Percentiles rank a stretch among this genome's conserved stretches.
These are phyloP conservation scores for Ardeotis arabs DNA, from an alignment of 2,113 vertebrate genomes.

Conservation along the genomic window DNA sequence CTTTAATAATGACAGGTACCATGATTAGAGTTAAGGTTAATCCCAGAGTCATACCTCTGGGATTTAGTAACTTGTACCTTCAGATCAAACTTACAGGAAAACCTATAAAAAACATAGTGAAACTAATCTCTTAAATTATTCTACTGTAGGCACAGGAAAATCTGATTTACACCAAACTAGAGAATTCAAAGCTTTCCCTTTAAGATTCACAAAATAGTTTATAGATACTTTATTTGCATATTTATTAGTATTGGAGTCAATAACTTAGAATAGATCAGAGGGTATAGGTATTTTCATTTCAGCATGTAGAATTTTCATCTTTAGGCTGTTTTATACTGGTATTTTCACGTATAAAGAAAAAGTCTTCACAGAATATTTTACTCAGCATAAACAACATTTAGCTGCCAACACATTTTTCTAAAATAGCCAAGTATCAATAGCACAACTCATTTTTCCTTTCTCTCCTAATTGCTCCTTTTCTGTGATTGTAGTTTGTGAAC, in stretches of 20 bases:
- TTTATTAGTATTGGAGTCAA: background rate
- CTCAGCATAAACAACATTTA: background rate
- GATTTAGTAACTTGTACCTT: background rate
- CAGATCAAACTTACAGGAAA: background rate
- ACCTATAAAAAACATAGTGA: background rate
- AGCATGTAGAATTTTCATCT: background rate
- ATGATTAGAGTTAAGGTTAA: background rate
- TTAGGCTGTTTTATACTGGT: background rate
- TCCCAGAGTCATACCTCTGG: background rate
- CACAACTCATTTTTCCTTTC: background rate
- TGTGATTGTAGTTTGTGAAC: background rate
- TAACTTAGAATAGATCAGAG: background rate
- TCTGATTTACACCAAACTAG: background rate
- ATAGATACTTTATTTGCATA: background rate
- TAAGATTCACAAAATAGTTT: background rate
- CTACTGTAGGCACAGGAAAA: background rate
- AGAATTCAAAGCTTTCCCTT: background rate
- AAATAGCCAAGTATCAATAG: constrained; percentile 1
- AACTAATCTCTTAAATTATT: background rate
- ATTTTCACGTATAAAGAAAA: background rate
- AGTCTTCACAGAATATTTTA: background rate
- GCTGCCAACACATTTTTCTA: constrained; percentile 17
- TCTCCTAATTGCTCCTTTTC: background rate
- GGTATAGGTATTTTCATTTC: background rate
- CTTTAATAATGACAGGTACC: background rate